Evolutionary conservation across 1,140 invertebrate species (phyloP), one percentile per base, ranked within the genome.

Genomic region (Onthophagus taurus): DNA sequence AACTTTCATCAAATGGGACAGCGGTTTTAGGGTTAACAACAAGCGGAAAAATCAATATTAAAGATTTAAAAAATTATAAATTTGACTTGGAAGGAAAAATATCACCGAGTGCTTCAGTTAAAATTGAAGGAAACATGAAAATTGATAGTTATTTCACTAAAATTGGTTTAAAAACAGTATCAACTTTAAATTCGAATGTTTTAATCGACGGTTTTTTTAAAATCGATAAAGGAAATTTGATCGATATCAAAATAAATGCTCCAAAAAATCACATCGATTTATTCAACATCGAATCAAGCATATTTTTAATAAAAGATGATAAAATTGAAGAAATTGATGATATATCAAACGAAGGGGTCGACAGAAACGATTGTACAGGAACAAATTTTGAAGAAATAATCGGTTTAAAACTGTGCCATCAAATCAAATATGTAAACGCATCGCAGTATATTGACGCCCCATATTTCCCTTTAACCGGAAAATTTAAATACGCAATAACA

Each of bases 51-150:
- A 55, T 70, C 66, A 48, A 82, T 30, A 7, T 48, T 3, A 44
- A 48, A 20, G 42, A 51, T 7, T 72, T 58, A 26, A 68, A 50
- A 39, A 68, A 53, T 41, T 69, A 58, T 49, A 77, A 76, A 57
- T 73, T 79, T 45, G 76, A 89, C 53, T 68, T 93, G 8, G 71
- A 78, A 50, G 81, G 81, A 0, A 81, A 78, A 52, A 67, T 87
- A 13, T 72, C 75, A 45, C 83, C 84, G 1, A 85, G 79, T 61
- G 70, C 75, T 17, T 74, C 77, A 16, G 51, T 83, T 3, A 74
- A 80, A 38, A 55, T 82, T 11, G 65, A 72, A 4, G 72, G 73
- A 19, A 65, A 68, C 9, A 78, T 85, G 77, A 65, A 64, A 17
- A 68, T 83, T 2, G 78, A 83, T 53, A 73, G 76, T 2, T 70